phyloP scores from a whole-genome alignment of 2,797 vertebrate genomes.

The Sebastes oblongus region DNA sequence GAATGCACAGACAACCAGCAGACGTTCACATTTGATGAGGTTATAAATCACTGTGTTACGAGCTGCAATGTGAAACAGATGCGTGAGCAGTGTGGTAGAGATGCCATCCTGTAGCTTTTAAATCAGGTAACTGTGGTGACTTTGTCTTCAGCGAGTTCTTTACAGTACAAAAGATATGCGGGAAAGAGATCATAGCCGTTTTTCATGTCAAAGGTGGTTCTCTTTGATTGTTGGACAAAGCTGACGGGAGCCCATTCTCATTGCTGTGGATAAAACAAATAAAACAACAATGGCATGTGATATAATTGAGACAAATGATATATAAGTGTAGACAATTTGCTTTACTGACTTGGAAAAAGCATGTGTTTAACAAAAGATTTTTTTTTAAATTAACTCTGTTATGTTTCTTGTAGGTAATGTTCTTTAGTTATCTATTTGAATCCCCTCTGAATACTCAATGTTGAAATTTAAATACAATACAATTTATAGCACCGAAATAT shows the following conservation, averaged over 20 bases:
- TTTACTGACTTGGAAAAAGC: neutral
- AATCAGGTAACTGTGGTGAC: neutral
- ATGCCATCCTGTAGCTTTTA: constrained; percentile 2
- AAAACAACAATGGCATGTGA: neutral
- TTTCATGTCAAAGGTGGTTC: constrained; percentile 42
- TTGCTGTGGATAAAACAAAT: constrained; percentile 54
- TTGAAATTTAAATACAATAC: neutral
- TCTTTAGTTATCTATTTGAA: neutral
- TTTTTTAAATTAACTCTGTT: neutral
- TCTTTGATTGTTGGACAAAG: constrained; percentile 57
- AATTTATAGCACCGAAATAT: neutral
- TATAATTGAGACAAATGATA: neutral
- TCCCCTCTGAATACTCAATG: neutral
- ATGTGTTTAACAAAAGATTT: neutral
- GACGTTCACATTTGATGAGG: constrained; percentile 30
- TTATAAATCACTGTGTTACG: constrained; percentile 32
- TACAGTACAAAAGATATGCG: neutral
- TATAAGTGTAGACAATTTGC: neutral
- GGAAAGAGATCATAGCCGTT: neutral
- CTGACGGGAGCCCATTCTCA: constrained; percentile 71
- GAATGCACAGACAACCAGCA: constrained; percentile 25
- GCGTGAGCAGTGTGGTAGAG: constrained; percentile 8
- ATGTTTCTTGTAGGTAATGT: neutral
- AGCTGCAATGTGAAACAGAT: constrained; percentile 18
- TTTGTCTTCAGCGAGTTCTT: neutral